Conservation (phyloP, 2,797 vertebrate species). For the Mus caroli region DNA sequence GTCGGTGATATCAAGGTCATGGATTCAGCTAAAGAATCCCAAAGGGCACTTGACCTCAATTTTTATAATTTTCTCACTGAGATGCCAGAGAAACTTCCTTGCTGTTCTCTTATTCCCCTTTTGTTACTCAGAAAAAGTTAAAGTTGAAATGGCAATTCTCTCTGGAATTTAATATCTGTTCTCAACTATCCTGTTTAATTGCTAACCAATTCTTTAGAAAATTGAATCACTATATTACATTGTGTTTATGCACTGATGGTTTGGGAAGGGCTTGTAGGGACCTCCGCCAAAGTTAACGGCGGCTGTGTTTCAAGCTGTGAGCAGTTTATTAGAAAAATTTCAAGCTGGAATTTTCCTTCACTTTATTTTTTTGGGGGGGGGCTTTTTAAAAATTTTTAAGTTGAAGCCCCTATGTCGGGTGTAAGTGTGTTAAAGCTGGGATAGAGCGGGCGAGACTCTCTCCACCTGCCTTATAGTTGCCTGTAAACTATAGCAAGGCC, state of each 20-base stretch:
- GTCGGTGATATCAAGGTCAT: slow-evolving; percentile 62
- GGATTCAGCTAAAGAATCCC: slow-evolving; percentile 60
- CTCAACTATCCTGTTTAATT: slow-evolving; percentile 79
- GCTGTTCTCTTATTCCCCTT: slow-evolving; percentile 55
- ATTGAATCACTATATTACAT: slow-evolving; percentile 70
- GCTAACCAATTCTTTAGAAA: slow-evolving; percentile 76
- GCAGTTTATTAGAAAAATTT: slow-evolving; percentile 40
- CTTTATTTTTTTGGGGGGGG: slow-evolving; percentile 4
- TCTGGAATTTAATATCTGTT: slow-evolving; percentile 80
- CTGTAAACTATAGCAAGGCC: not conserved
- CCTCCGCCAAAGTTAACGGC: not conserved
- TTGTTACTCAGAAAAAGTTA: slow-evolving; percentile 74
- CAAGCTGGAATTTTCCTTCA: not conserved
- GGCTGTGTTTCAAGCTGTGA: slow-evolving; percentile 61
- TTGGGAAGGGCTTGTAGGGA: slow-evolving; percentile 35
- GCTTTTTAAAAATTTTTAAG: not conserved
- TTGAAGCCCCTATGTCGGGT: not conserved
- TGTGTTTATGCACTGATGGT: slow-evolving; percentile 54
- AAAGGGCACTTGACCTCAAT: slow-evolving; percentile 78
- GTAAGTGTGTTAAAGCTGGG: not conserved
- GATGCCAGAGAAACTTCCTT: slow-evolving; percentile 56
- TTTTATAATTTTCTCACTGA: slow-evolving; percentile 79
- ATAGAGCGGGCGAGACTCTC: not conserved
- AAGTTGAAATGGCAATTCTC: slow-evolving; percentile 80
- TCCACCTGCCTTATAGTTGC: no score